A percentile compares a stretch with the other conserved stretches of the same genome.
phyloP scores from a whole-genome alignment of 2,888 invertebrate genomes.

The Cepaea hortensis region DNA sequence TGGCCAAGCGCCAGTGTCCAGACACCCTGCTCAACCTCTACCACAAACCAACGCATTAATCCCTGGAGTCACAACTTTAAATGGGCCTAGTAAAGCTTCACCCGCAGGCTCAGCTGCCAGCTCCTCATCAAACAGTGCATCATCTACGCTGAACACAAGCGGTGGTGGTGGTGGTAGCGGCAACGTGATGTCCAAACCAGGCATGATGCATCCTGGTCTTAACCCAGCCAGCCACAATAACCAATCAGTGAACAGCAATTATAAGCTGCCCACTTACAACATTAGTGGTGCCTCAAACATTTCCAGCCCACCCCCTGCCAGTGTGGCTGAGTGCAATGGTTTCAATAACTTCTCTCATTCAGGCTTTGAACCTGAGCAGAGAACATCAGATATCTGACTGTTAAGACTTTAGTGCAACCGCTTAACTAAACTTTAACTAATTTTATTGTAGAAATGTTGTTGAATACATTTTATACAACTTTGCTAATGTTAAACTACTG shows the following conservation, averaged over 20 bases:
- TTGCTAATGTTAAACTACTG: too few species aligned
- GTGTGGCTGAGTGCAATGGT: constrained; percentile 63
- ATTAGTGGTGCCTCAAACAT: constrained; percentile 35
- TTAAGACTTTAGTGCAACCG: neutral
- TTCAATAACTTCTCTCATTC: constrained; percentile 64
- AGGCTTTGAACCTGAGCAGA: constrained; percentile 68
- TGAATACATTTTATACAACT: neutral
- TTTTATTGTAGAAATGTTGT: neutral
- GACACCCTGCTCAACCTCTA: constrained; percentile 32
- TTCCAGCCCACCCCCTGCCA: constrained; percentile 46
- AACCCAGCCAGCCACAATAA: constrained; percentile 22
- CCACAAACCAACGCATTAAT: constrained; percentile 48
- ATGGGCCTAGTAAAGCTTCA: constrained; percentile 56
- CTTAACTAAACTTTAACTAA: neutral
- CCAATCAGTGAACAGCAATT: constrained; percentile 31
- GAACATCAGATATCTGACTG: constrained; percentile 62
- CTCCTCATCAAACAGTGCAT: constrained; percentile 67
- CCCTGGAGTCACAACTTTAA: constrained; percentile 31
- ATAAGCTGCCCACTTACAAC: constrained; percentile 24
- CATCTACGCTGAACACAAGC: constrained; percentile 51
- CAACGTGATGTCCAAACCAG: constrained; percentile 17
- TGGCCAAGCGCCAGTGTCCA: constrained; percentile 39
- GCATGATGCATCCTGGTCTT: constrained; percentile 30
- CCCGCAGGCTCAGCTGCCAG: constrained; percentile 73
- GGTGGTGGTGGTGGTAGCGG: constrained; percentile 25